Evolutionary conservation across 2,113 vertebrate species (phyloP), one percentile per base, ranked within the genome.

Genomic region (Amia ocellicauda): DNA sequence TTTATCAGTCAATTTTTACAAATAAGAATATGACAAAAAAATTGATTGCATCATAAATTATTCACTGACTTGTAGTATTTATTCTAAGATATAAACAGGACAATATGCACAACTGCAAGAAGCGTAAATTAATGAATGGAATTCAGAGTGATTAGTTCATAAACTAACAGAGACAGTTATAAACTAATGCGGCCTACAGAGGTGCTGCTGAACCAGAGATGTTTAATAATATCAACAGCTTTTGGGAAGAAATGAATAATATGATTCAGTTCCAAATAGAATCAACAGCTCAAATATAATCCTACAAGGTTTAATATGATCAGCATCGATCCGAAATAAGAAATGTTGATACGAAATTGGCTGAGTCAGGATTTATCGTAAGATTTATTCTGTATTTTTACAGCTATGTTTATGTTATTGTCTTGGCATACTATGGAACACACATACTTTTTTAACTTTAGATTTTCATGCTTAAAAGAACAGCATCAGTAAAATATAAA

Each of bases 161-260:
- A 47, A 17, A 47, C 1, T 16, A 47, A 47, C n/a, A 17, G 13
- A 47, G 43, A 47, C 43, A 47, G 13, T 4, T 17, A 47, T 47
- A 47, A 14, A 13, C 10, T 47, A 14, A 47, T 47, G n/a, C 16
- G 43, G 43, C 8, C 43, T 14, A 14, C 43, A 17, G 7, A 17
- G n/a, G n/a, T 47, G n/a, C 13, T 47, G 43, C 13, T 47, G 43
- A 47, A 47, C 43, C n/a, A n/a, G 43, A 47, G 13, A 47, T 47
- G 43, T 47, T 47, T 47, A 47, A 47, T 47, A 47, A 47, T n/a
- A 47, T 47, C 43, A 47, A 47, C 31, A 36, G 31, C 43, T 14
- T 47, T 47, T 47, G 43, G 13, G n/a, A n/a, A 47, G 43, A 36
- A 11, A 36, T 11, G 11, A 11, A 11, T 8, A 47, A 47, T 47